Percentiles rank a stretch among this genome's conserved stretches.
Conservation (phyloP, 2,888 invertebrate genomes). For the Zonitis immaculata region DNA sequence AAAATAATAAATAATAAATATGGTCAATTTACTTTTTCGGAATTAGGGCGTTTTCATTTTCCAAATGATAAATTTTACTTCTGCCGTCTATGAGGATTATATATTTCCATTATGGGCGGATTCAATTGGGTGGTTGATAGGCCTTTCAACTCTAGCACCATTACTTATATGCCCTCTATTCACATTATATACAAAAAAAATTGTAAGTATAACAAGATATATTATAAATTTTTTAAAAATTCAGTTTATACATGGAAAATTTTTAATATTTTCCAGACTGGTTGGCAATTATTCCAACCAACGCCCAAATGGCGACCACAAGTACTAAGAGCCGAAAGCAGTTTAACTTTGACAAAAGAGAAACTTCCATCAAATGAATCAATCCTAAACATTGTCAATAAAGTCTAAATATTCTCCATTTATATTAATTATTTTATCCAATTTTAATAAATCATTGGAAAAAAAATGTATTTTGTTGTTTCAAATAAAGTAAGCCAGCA, state of each 20-base stretch:
- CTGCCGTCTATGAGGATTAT: conserved; percentile 62
- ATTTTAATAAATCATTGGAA: no score
- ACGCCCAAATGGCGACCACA: conserved; percentile 53
- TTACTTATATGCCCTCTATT: conserved; percentile 61
- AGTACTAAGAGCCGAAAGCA: conserved; percentile 35
- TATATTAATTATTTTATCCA: no score
- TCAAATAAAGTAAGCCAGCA: no score
- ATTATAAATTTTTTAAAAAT: not conserved
- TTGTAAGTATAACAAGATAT: conserved; percentile 40
- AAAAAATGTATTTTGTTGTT: no score
- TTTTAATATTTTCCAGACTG: conserved; percentile 46
- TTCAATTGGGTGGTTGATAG: conserved; percentile 66
- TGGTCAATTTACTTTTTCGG: not conserved
- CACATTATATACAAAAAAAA: conserved; percentile 46
- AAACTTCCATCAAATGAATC: conserved; percentile 11
- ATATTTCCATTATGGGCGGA: conserved; percentile 68
- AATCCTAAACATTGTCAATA: conserved; percentile 5
- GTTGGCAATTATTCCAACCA: conserved; percentile 52
- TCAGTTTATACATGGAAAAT: not conserved
- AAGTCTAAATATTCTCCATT: not conserved
- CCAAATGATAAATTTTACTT: conserved; percentile 62
- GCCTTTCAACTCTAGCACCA: conserved; percentile 63
- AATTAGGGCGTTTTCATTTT: conserved; percentile 69
- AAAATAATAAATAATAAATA: not conserved
- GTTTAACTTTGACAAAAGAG: conserved; percentile 21